These are phyloP conservation scores for Sesia apiformis DNA, from an alignment of 2,888 invertebrate genomes.

Conservation along the genomic window DNA sequence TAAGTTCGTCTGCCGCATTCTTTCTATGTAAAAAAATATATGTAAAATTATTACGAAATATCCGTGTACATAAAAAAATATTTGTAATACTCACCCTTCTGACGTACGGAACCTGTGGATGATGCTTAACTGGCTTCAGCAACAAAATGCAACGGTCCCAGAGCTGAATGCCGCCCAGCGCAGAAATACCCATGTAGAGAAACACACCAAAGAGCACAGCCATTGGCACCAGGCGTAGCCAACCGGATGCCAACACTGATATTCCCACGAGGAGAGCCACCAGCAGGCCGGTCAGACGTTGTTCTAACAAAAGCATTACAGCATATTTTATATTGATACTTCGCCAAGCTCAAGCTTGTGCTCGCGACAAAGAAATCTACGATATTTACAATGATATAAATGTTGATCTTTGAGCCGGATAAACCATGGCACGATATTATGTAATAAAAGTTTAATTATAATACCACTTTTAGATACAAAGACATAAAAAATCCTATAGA, in stretches of 20 bases:
- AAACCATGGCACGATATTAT: neutral
- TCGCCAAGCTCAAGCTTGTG: neutral
- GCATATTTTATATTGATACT: neutral
- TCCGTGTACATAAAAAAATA: no score
- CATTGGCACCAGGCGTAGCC: conserved; percentile 91
- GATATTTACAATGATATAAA: neutral
- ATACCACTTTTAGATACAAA: no score
- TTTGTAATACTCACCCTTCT: conserved; percentile 77
- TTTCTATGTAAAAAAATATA: no score
- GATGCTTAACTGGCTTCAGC: conserved; percentile 96
- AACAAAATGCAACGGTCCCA: conserved; percentile 91
- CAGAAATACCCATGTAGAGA: conserved; percentile 96
- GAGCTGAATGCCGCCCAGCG: conserved; percentile 94
- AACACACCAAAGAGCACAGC: conserved; percentile 98
- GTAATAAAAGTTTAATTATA: neutral
- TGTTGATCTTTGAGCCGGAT: neutral
- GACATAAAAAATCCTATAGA: no score
- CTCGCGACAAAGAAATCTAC: neutral
- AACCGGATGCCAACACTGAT: conserved; percentile 87
- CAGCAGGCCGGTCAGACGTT: conserved; percentile 87
- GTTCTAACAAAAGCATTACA: conserved; percentile 70
- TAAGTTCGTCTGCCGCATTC: no score
- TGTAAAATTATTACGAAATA: no score
- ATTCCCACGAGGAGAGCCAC: conserved; percentile 87
- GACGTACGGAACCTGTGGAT: conserved; percentile 92